Base-by-base conservation (phyloP, 1,140 invertebrate species). In the Melitaea cinxia region DNA sequence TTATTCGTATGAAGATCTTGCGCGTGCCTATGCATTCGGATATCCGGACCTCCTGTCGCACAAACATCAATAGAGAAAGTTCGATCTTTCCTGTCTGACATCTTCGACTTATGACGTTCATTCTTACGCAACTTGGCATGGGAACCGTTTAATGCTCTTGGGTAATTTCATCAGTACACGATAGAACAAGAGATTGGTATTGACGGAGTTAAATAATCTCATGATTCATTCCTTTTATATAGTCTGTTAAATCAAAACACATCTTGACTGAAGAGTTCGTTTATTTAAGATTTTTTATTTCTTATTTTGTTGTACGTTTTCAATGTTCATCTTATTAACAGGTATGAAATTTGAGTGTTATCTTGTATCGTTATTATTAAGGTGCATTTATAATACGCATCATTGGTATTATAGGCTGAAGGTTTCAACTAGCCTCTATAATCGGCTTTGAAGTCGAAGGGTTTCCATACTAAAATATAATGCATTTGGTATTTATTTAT, bases 51-150 rank as follows among this genome's bases (percentile, higher is more conserved):
- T 61, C 28, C 47, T 53, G 65, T 54, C 56, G 56, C 26, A 58
- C 56, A 26, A 52, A 57, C 54, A 58, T 68, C 66, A 65, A 65
- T 65, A 65, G 68, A 65, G 68, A 70, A 70, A 70, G 68, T 65
- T 28, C n/a, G n/a, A 53, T 58, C 30, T 64, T 70, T 65, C 33
- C 55, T 65, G 24, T 14, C 30, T 69, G 50, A 5, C 50, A 57
- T 53, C 37, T 37, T 37, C 39, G 19, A 23, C 42, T 45, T 65
- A 55, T 59, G 30, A 65, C 33, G 30, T 47, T 37, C 42, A 33
- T 58, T 64, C 54, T 57, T 52, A 57, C 26, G 55, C 54, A 65
- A 65, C 19, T 53, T 15, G 23, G 7, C 24, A 53, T 65, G 63
- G 37, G 63, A 65, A 65, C 12, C 17, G 21, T 60, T 52, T 17